Evolutionary conservation across 2,113 vertebrate genomes (phyloP), one percentile per base, ranked within the genome.

Genomic region (Salvelinus namaycush): DNA sequence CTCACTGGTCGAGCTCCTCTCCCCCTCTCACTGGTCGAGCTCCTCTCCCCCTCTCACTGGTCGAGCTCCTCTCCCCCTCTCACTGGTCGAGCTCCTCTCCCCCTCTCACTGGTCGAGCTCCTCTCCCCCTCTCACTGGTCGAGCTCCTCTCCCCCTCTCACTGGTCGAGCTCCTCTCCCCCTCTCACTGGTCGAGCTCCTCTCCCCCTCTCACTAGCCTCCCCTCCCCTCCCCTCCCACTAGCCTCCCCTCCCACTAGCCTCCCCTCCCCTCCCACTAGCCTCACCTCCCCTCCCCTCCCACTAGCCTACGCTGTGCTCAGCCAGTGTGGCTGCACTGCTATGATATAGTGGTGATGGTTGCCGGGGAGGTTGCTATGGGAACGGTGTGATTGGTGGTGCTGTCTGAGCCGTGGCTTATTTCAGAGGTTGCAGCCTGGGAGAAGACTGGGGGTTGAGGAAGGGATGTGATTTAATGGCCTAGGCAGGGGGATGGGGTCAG

Each of bases 311-410:
- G 78, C 79, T 12, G 88, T 93, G 93, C 92, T 94, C 92, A 89
- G 92, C 95, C 93, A 93, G 91, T 86, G 93, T 90, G 83, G 94
- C 90, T 92, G 93, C 93, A 94, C 94, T 85, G 94, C 95, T 93
- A 93, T 90, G 96, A 97, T 93, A 96, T 94, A 94, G 96, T 95
- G 95, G 95, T 94, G 93, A 94, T 92, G 93, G 96, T 96, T 93
- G 96, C 95, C 87, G 94, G 94, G 90, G 94, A 96, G 89, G 95
- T 96, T 96, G 94, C 95, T 87, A 97, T 95, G 93, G 96, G 90
- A 95, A 96, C 95, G 93, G 92, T 92, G 89, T 95, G 94, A 93
- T 94, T 92, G 95, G 94, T 93, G 76, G 93, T 91, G 95, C 91
- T 95, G 94, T 95, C 94, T 81, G 81, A 90, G 71, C 91, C 34